A percentile compares a stretch with the other conserved stretches of the same genome.
Conservation (phyloP, 1,140 invertebrate species). For the Cyclina sinensis region DNA sequence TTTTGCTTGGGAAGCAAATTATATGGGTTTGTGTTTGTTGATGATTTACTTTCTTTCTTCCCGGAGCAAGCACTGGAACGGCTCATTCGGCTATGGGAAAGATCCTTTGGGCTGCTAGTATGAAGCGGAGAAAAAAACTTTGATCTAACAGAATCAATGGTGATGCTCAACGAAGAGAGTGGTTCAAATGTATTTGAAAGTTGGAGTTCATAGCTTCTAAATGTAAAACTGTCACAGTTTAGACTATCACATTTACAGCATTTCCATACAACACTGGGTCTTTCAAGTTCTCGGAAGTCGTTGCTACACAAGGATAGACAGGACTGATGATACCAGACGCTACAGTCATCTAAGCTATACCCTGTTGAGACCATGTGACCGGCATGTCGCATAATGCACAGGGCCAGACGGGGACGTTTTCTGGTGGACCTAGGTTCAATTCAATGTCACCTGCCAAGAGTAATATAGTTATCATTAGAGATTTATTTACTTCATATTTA, state of each 20-base stretch:
- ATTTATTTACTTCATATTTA: too few relatives aligned
- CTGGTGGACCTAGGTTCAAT: slow-evolving; percentile 22
- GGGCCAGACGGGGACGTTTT: slow-evolving; percentile 32
- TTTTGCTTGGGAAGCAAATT: slow-evolving; percentile 23
- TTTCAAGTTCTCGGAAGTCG: slow-evolving; percentile 17
- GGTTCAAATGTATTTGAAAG: slow-evolving; percentile 10
- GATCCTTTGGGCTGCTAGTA: slow-evolving; percentile 18
- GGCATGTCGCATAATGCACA: slow-evolving; percentile 55
- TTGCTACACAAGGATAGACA: background rate
- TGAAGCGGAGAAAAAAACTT: background rate
- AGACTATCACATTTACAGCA: slow-evolving; percentile 55
- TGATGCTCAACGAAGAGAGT: background rate
- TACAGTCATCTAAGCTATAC: slow-evolving; percentile 50
- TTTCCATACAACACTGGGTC: slow-evolving; percentile 45
- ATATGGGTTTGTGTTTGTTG: slow-evolving; percentile 20
- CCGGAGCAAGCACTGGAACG: background rate
- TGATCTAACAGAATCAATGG: background rate
- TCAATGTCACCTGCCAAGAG: slow-evolving; percentile 44
- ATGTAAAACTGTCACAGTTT: slow-evolving; percentile 41
- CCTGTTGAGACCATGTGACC: slow-evolving; percentile 47
- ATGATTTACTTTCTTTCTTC: slow-evolving; percentile 27
- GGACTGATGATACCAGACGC: slow-evolving; percentile 44
- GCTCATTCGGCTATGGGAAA: background rate
- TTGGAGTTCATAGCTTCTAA: slow-evolving; percentile 39
- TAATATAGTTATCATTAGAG: too few relatives aligned